These are phyloP conservation scores for Orchesellides sinensis DNA, from an alignment of 2,888 invertebrate species.

Conservation along the genomic window DNA sequence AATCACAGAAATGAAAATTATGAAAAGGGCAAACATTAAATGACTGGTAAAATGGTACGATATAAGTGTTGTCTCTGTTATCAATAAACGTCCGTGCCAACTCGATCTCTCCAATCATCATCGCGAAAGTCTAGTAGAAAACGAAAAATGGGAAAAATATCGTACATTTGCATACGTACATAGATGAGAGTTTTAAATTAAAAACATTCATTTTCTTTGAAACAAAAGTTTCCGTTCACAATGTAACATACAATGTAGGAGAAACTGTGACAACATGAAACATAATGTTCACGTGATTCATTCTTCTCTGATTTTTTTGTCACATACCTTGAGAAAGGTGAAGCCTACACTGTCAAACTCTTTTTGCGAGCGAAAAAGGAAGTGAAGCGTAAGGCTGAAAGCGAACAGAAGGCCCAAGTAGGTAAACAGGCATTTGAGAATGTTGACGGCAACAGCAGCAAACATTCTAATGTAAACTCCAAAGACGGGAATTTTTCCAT, in stretches of 20 bases:
- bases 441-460: conserved; percentile 74
- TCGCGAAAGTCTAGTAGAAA: conserved; percentile 74
- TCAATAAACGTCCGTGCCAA: conserved; percentile 74
- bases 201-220: no score
- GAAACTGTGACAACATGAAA: no score
- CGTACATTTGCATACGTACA: no score
- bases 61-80: conserved; percentile 71
- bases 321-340: conserved; percentile 75
- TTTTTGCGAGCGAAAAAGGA: conserved; percentile 74
- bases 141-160: background rate
- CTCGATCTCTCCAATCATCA: conserved; percentile 75
- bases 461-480: conserved; percentile 75
- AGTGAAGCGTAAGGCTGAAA: conserved; percentile 75
- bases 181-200: no score
- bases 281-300: no score
- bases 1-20: conserved; percentile 75
- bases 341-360: conserved; percentile 75
- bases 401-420: conserved; percentile 75
- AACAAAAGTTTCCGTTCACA: no score
- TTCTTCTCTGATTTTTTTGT: no score
- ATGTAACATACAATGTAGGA: no score
- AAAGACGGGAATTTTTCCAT: conserved; percentile 75
- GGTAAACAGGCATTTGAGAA: conserved; percentile 75
- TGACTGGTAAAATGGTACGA: conserved; percentile 74
- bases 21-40: conserved; percentile 74